phyloP scores from a whole-genome alignment of 2,888 invertebrate species.

The Volucella inflata region DNA sequence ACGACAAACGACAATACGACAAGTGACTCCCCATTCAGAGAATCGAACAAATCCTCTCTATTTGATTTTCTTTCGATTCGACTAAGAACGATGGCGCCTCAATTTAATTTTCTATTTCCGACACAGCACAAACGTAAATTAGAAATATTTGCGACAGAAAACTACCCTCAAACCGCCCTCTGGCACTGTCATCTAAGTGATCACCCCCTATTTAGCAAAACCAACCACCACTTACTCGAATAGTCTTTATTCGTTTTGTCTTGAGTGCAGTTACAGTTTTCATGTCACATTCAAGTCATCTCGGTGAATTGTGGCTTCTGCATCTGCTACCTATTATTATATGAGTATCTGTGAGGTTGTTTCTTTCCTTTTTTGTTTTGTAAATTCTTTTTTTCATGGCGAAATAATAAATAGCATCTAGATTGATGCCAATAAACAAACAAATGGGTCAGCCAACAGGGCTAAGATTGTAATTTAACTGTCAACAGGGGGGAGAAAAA shows the following conservation, averaged over 20 bases:
- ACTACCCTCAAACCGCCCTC: slow-evolving; percentile 33
- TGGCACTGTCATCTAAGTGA: background rate
- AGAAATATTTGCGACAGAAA: slow-evolving; percentile 42
- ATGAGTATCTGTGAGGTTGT: background rate
- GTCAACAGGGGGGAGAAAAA: slow-evolving; percentile 52
- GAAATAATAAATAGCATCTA: slow-evolving; percentile 71
- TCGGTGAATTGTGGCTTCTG: slow-evolving; percentile 18
- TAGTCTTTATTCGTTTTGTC: too few species aligned
- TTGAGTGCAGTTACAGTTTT: slow-evolving; percentile 35
- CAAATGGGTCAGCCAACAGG: slow-evolving; percentile 75
- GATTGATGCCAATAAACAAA: slow-evolving; percentile 75
- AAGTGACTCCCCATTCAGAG: background rate
- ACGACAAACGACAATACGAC: background rate
- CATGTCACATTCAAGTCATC: slow-evolving; percentile 18
- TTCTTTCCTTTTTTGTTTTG: slow-evolving; percentile 3
- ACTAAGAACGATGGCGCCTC: slow-evolving; percentile 75
- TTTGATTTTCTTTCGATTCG: slow-evolving; percentile 39
- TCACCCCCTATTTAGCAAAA: slow-evolving; percentile 36
- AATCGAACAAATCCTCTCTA: slow-evolving; percentile 64
- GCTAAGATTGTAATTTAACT: slow-evolving; percentile 74
- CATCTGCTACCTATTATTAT: slow-evolving; percentile 29
- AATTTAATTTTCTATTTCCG: slow-evolving; percentile 74
- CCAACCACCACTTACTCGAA: background rate
- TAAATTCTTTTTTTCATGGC: slow-evolving; percentile 34
- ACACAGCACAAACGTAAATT: slow-evolving; percentile 23